Conservation (phyloP, 2,888 invertebrate genomes). For the Pollenia griseotomentosa region DNA sequence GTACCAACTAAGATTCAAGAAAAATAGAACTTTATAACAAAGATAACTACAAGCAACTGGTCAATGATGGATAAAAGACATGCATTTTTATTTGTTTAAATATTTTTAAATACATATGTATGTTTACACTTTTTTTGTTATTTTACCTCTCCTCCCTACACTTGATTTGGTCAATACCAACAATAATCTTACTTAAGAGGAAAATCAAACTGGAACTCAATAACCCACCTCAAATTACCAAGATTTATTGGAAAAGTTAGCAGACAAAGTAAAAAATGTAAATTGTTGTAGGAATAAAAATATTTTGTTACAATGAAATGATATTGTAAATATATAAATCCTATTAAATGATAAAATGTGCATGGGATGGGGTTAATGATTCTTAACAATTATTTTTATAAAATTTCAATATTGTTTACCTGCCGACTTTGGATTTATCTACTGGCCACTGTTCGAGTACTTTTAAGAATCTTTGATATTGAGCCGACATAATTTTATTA, state of each 20-base stretch:
- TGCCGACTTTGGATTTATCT: conserved; percentile 89
- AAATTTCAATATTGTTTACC: conserved; percentile 85
- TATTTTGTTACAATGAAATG: background rate
- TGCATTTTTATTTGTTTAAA: background rate
- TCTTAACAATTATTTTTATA: background rate
- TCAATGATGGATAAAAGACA: conserved; percentile 4
- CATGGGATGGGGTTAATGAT: background rate
- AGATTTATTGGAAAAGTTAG: background rate
- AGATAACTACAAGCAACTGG: conserved; percentile 22
- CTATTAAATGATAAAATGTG: background rate
- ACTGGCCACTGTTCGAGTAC: conserved; percentile 92
- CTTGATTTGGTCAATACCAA: background rate
- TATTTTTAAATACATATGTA: background rate
- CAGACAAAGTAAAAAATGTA: conserved; percentile 2
- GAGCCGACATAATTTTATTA: conserved; percentile 86
- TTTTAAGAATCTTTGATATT: conserved; percentile 89
- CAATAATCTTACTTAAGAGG: background rate
- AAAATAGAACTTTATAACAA: conserved; percentile 1
- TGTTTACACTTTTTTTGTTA: background rate
- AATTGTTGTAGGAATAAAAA: background rate
- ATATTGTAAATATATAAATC: background rate
- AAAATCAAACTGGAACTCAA: background rate
- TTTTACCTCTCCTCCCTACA: background rate
- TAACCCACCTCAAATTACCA: conserved; percentile 20
- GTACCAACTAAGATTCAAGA: background rate